Percentiles rank a stretch among this genome's conserved stretches.
phyloP scores from a whole-genome alignment of 2,797 vertebrate genomes.

The Lutjanus argentimaculatus region DNA sequence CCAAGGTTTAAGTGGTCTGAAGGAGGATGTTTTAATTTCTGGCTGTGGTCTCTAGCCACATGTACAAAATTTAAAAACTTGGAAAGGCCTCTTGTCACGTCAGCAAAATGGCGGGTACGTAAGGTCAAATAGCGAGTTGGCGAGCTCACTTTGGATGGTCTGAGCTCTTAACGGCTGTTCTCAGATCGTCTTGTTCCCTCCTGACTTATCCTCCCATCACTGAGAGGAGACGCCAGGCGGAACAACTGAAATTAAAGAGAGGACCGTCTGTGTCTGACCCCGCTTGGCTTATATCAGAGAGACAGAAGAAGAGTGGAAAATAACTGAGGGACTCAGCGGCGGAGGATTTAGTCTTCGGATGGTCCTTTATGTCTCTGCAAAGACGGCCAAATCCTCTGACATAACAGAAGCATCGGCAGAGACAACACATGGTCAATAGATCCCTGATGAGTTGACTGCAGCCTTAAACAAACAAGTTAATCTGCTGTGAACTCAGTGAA shows the following conservation, averaged over 20 bases:
- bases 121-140: background rate
- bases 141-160: background rate
- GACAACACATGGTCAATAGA: slow-evolving; percentile 63
- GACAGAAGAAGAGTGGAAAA: slow-evolving; percentile 57
- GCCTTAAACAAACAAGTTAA: slow-evolving; percentile 56
- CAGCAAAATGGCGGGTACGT: slow-evolving; percentile 8
- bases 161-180: background rate
- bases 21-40: slow-evolving; percentile 4
- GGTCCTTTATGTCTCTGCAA: slow-evolving; percentile 68
- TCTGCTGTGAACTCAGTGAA: slow-evolving; percentile 33
- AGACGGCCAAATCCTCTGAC: slow-evolving; percentile 75
- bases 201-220: slow-evolving; percentile 3
- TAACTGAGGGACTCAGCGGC: slow-evolving; percentile 34
- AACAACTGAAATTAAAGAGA: slow-evolving; percentile 52
- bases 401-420: slow-evolving; percentile 61
- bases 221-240: slow-evolving; percentile 24
- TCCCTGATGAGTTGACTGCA: slow-evolving; percentile 53
- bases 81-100: slow-evolving; percentile 1
- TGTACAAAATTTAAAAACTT: slow-evolving; percentile 1
- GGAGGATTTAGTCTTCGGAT: slow-evolving; percentile 64
- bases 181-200: background rate
- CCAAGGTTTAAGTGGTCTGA: slow-evolving; percentile 11
- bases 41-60: background rate
- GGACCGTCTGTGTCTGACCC: slow-evolving; percentile 43
- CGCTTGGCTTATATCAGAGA: slow-evolving; percentile 20